Percentiles rank a stretch among this genome's conserved stretches.
Evolutionary conservation across 2,797 vertebrate species (phyloP).

Genomic region (Pachyuromys duprasi): DNA sequence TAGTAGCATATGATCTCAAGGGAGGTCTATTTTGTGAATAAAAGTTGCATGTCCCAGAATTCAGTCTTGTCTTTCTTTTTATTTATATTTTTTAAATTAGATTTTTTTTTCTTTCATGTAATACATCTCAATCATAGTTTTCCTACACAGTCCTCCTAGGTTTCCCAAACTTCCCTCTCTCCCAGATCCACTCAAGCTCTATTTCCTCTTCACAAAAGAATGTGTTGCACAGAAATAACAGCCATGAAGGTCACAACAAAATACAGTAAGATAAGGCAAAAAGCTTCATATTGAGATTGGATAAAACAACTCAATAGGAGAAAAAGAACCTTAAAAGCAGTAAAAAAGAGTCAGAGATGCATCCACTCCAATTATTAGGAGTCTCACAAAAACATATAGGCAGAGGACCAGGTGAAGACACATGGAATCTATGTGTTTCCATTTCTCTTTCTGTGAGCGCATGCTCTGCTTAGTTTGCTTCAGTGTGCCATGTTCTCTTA

Average conservation of each 20-base stretch:
- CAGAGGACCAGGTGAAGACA: background rate
- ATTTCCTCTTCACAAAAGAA: background rate
- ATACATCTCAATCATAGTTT: too few species aligned
- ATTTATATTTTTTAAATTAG: background rate
- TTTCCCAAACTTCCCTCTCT: background rate
- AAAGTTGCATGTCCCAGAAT: background rate
- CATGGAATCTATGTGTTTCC: background rate
- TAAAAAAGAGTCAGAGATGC: background rate
- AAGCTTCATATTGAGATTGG: background rate
- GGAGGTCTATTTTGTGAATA: background rate
- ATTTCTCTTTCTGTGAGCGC: background rate
- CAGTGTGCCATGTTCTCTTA: background rate
- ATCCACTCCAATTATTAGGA: background rate
- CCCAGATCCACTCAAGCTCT: background rate
- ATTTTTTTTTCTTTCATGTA: background rate
- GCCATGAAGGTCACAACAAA: too few species aligned
- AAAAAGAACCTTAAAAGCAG: background rate
- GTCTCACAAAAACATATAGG: background rate
- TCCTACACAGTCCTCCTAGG: background rate
- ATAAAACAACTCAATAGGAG: background rate
- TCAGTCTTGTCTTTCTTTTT: background rate
- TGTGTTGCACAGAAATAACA: background rate
- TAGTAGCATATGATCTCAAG: background rate
- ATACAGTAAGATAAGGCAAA: too few species aligned
- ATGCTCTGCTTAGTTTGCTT: background rate